phyloP scores from a whole-genome alignment of 1,140 invertebrate species.

The Papilio glaucus region DNA sequence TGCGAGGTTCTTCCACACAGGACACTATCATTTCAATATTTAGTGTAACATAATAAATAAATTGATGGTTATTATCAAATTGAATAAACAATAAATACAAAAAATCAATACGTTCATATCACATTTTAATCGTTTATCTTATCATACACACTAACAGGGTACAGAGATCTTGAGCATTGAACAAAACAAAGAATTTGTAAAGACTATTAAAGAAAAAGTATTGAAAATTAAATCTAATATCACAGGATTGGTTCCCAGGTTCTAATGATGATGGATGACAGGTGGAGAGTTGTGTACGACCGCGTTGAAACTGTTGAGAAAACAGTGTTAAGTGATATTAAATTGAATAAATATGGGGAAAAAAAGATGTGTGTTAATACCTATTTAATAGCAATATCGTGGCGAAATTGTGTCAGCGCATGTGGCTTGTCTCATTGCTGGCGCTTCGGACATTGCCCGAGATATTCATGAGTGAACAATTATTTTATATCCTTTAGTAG shows the following conservation, averaged over 20 bases:
- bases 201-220: conserved; percentile 44
- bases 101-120: neutral
- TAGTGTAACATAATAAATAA: too few relatives aligned
- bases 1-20: too few relatives aligned
- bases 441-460: neutral
- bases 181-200: conserved; percentile 26
- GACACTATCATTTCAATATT: too few relatives aligned
- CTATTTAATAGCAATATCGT: neutral
- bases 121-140: conserved; percentile 20
- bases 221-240: conserved; percentile 68
- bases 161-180: conserved; percentile 32
- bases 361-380: neutral
- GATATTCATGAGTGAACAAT: neutral
- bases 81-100: neutral
- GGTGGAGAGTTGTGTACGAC: conserved; percentile 76
- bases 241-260: conserved; percentile 61
- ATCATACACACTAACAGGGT: conserved; percentile 23
- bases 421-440: neutral
- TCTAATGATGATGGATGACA: conserved; percentile 78
- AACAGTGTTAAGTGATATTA: conserved; percentile 15
- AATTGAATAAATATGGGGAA: conserved; percentile 2
- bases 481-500: too few relatives aligned
- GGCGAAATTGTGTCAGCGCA: conserved; percentile 11
- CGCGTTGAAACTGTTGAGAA: conserved; percentile 71
- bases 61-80: too few relatives aligned